Evolutionary conservation across 1,140 invertebrate genomes (phyloP).

Genomic region (Neodiprion pinetum): DNA sequence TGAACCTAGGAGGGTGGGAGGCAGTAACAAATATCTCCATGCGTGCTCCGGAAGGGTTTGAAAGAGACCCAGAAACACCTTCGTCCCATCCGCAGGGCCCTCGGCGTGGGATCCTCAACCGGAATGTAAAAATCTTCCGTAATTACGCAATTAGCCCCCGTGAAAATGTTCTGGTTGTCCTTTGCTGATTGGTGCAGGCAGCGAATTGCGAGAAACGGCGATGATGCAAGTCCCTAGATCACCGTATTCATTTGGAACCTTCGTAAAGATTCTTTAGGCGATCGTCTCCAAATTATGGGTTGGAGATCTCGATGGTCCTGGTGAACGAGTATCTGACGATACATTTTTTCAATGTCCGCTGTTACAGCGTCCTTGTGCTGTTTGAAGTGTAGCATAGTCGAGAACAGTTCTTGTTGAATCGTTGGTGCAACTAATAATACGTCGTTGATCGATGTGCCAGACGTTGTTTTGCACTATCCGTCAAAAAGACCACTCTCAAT

Average conservation of each 20-base stretch:
- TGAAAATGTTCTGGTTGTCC: no score
- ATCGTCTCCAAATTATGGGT: constrained; percentile 7
- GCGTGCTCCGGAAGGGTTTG: constrained; percentile 28
- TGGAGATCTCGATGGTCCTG: background rate
- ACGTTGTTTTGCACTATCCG: constrained; percentile 36
- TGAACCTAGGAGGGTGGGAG: no score
- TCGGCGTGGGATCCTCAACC: background rate
- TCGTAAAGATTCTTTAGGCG: constrained; percentile 1
- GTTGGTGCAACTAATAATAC: constrained; percentile 17
- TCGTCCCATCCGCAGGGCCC: constrained; percentile 21
- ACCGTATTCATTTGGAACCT: constrained; percentile 8
- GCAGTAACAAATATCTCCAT: no score
- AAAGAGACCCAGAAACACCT: constrained; percentile 34
- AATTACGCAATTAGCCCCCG: no score
- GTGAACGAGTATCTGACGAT: constrained; percentile 22
- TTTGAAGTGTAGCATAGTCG: constrained; percentile 7
- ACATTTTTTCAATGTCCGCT: constrained; percentile 21
- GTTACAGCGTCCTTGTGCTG: background rate
- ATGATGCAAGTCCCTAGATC: constrained; percentile 17
- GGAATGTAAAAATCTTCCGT: background rate
- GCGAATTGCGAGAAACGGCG: constrained; percentile 26
- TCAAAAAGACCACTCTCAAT: constrained; percentile 50
- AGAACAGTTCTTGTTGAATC: constrained; percentile 21
- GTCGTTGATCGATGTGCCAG: constrained; percentile 32
- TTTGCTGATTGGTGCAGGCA: constrained; percentile 13